phyloP scores from a whole-genome alignment of 1,140 invertebrate species.

The Psix sp. region DNA sequence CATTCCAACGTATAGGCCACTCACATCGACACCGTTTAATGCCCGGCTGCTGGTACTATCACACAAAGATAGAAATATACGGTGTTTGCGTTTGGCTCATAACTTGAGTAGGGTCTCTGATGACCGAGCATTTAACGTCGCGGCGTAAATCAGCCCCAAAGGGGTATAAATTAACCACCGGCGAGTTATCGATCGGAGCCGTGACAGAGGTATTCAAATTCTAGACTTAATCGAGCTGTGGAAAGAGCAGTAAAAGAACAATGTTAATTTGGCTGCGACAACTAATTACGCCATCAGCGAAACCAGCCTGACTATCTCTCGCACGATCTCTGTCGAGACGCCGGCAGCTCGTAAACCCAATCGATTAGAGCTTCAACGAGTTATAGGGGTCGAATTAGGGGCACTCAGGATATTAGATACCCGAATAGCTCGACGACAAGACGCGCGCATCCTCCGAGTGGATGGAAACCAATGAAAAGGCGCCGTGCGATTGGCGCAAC shows the following conservation, averaged over 20 bases:
- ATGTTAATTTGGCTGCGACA: constrained; percentile 63
- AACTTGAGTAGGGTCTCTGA: constrained; percentile 32
- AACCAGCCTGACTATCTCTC: constrained; percentile 48
- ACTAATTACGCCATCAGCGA: constrained; percentile 62
- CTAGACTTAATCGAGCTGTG: constrained; percentile 50
- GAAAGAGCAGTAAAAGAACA: constrained; percentile 49
- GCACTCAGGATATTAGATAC: constrained; percentile 73
- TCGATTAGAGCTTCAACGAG: constrained; percentile 69
- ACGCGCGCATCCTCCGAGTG: constrained; percentile 52
- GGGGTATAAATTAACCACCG: constrained; percentile 33
- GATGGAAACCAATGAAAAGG: constrained; percentile 58
- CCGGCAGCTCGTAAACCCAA: constrained; percentile 60
- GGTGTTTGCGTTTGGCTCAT: constrained; percentile 39
- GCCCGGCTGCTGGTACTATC: constrained; percentile 33
- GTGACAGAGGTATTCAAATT: constrained; percentile 46
- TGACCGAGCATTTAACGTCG: constrained; percentile 43
- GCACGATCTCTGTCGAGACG: constrained; percentile 45
- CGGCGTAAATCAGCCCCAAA: constrained; percentile 24
- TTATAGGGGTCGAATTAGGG: constrained; percentile 70
- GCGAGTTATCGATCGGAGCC: constrained; percentile 28
- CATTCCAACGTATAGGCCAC: constrained; percentile 45
- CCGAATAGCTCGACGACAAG: constrained; percentile 56
- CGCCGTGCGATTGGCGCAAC: constrained; percentile 53
- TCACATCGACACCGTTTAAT: constrained; percentile 40
- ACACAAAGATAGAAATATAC: constrained; percentile 54